Conservation (phyloP, 2,113 vertebrate species). For the Pycnonotus jocosus region DNA sequence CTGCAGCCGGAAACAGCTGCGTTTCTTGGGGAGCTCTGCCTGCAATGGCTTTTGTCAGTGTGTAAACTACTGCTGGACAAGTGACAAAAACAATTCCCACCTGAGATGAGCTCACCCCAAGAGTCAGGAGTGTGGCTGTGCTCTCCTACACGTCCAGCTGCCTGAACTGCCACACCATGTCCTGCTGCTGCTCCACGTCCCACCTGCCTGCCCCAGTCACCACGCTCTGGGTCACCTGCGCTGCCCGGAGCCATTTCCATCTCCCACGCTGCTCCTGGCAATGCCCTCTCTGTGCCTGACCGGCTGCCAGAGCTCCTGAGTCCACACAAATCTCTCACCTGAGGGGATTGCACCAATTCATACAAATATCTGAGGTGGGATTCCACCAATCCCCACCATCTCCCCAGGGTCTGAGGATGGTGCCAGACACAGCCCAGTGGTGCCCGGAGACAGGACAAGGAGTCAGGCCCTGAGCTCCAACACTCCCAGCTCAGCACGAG, state of each 20-base stretch:
- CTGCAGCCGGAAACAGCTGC: neutral
- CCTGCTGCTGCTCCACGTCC: neutral
- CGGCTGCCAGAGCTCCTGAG: neutral
- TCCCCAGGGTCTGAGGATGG: no score
- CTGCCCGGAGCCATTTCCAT: neutral
- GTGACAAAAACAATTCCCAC: neutral
- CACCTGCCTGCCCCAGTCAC: neutral
- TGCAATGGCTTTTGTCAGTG: neutral
- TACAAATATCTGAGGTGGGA: no score
- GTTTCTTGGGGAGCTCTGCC: neutral
- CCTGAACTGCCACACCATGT: neutral
- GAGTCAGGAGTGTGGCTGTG: neutral
- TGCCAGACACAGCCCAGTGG: neutral
- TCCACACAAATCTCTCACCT: neutral
- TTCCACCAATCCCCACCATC: neutral
- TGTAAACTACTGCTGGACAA: neutral
- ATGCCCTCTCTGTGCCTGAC: neutral
- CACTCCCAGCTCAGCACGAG: neutral
- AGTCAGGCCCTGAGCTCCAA: neutral
- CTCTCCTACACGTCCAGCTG: neutral
- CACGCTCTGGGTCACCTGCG: neutral
- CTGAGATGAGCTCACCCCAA: neutral
- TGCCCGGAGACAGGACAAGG: neutral
- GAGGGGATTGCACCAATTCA: neutral
- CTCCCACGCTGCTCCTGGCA: rapidly evolving